Evolutionary conservation across 2,113 vertebrate genomes (phyloP).

Genomic region (Lepisosteus osseus): DNA sequence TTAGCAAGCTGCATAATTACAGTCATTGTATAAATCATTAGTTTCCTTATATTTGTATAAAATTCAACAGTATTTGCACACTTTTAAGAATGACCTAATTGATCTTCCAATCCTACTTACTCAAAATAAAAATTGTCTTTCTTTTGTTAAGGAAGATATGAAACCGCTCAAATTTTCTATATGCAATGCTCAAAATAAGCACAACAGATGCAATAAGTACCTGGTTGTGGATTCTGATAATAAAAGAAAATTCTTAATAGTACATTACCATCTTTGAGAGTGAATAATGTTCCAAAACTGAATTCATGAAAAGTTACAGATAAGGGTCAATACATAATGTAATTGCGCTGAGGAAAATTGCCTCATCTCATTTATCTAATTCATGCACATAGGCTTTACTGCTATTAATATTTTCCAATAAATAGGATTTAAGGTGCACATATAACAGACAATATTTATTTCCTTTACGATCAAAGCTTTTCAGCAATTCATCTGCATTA

Average conservation of each 20-base stretch:
- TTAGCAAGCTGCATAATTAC: too few relatives aligned
- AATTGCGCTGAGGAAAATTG: constrained; percentile 56
- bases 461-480: constrained; percentile 53
- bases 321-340: constrained; percentile 64
- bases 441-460: constrained; percentile 70
- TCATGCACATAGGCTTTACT: constrained; percentile 43
- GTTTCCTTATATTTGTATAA: too few relatives aligned
- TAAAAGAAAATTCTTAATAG: constrained; percentile 61
- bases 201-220: not conserved
- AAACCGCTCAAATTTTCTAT: too few relatives aligned
- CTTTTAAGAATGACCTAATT: constrained; percentile 39
- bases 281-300: constrained; percentile 63
- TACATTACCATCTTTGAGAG: constrained; percentile 65
- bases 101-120: too few relatives aligned
- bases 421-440: constrained; percentile 63
- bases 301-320: constrained; percentile 60
- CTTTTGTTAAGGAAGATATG: too few relatives aligned
- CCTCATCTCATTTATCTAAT: constrained; percentile 59
- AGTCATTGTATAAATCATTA: too few relatives aligned
- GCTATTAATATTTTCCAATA: constrained; percentile 64
- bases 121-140: too few relatives aligned
- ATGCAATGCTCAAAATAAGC: too few relatives aligned
- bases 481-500: constrained; percentile 71
- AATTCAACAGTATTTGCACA: too few relatives aligned
- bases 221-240: constrained; percentile 53